phyloP scores from a whole-genome alignment of 2,797 vertebrate species.

The Eleutherodactylus coqui region DNA sequence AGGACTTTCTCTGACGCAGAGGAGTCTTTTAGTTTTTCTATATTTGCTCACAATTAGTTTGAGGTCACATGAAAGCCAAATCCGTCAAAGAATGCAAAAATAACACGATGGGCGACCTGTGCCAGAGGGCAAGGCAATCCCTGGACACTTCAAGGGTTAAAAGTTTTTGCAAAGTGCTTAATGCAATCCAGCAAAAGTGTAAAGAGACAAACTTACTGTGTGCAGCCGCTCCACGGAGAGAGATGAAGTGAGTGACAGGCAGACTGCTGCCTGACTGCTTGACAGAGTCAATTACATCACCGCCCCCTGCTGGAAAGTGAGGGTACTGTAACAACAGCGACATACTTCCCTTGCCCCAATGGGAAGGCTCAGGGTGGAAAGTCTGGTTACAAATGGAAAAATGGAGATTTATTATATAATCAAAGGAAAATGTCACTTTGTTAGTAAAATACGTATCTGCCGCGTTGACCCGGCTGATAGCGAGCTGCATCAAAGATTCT shows the following conservation, averaged over 20 bases:
- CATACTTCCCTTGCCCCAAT: neutral
- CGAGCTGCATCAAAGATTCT: too few relatives aligned
- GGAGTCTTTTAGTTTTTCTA: too few relatives aligned
- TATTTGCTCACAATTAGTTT: neutral
- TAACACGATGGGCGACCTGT: neutral
- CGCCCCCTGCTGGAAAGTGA: slow-evolving; percentile 24
- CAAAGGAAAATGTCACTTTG: too few relatives aligned
- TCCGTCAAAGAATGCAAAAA: neutral
- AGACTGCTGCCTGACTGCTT: neutral
- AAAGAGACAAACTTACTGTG: slow-evolving; percentile 50
- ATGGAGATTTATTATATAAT: neutral
- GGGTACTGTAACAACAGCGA: neutral
- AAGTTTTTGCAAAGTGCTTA: neutral
- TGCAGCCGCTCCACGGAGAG: slow-evolving; percentile 26
- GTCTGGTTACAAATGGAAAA: neutral
- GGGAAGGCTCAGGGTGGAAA: neutral
- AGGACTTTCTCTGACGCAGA: neutral
- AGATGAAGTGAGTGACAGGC: slow-evolving; percentile 29
- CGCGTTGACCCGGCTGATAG: too few relatives aligned
- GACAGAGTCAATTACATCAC: neutral
- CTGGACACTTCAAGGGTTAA: slow-evolving; percentile 4
- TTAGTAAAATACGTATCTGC: too few relatives aligned
- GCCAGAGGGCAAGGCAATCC: neutral
- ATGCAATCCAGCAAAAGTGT: neutral
- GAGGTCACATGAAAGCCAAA: neutral